Conservation (phyloP, 2,113 vertebrate species). For the Coptodon bakossiorum region DNA sequence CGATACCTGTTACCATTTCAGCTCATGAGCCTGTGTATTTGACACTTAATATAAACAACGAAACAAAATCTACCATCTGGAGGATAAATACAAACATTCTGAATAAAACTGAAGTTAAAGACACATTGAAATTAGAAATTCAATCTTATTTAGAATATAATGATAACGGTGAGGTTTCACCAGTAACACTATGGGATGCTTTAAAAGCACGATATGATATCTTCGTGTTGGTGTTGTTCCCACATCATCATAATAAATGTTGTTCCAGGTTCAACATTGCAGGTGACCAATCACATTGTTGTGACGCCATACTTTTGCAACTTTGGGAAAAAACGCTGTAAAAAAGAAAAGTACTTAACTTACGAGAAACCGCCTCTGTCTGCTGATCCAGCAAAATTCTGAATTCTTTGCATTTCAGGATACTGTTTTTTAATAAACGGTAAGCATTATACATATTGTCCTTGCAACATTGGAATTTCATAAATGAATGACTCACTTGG, state of each 20-base stretch:
- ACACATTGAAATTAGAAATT: background rate
- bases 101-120: background rate
- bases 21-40: background rate
- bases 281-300: background rate
- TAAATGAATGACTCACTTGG: background rate
- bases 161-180: background rate
- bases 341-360: background rate
- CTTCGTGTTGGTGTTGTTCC: background rate
- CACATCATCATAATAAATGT: background rate
- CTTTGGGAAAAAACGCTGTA: fast-evolving
- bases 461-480: background rate
- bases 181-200: background rate
- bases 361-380: fast-evolving
- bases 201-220: background rate
- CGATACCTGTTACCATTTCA: background rate
- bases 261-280: too few relatives aligned
- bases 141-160: background rate
- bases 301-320: background rate
- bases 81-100: background rate
- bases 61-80: fast-evolving
- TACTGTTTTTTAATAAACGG: fast-evolving
- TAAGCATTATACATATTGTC: background rate
- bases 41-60: background rate
- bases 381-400: fast-evolving
- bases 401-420: background rate